Evolutionary conservation across 2,797 vertebrate genomes (phyloP), one percentile per base, ranked within the genome.

Genomic region (Pelodytes ibericus): DNA sequence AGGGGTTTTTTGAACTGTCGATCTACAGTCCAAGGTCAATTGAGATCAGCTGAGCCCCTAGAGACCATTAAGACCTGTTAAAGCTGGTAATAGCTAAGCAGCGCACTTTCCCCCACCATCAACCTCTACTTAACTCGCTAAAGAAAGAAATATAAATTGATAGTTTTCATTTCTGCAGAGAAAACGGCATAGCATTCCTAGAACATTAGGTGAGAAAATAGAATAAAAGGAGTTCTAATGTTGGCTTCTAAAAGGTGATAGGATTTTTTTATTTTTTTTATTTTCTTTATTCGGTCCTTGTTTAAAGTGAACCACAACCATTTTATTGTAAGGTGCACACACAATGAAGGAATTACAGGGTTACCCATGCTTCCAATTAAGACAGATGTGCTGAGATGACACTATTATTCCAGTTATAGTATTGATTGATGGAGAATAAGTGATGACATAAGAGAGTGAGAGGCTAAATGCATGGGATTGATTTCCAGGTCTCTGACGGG

Each of bases 401-500:
- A 64, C 33, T 56, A 11, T 71, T 60, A 5, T 80, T 84, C 72
- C 16, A 13, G 70, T 36, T 60, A 26, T 5, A 27, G 27, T 61
- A 68, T 68, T 78, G 56, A 78, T 59, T 62, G 63, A 73, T 22
- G 25, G 74, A 24, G 71, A 61, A 16, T 15, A 13, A 2, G 57
- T 75, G 72, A 81, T 31, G 29, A 72, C 30, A 80, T 44, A 74
- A 77, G 30, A 56, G 18, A 10, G 27, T 39, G 2, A 2, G 57
- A 64, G 68, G 80, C 81, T 74, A 77, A 82, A 75, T 64, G 30
- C 10, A 18, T 6, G 53, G 59, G 75, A 72, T 72, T 78, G 76
- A 73, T 78, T 78, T 62, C 25, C 63, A 68, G 25, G 58, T 1
- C 49, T 68, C 71, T 84, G 81, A 82, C 84, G 74, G 72, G 51